These are phyloP conservation scores for Menidia beryllina DNA, from an alignment of 2,113 vertebrate species.

Conservation along the genomic window DNA sequence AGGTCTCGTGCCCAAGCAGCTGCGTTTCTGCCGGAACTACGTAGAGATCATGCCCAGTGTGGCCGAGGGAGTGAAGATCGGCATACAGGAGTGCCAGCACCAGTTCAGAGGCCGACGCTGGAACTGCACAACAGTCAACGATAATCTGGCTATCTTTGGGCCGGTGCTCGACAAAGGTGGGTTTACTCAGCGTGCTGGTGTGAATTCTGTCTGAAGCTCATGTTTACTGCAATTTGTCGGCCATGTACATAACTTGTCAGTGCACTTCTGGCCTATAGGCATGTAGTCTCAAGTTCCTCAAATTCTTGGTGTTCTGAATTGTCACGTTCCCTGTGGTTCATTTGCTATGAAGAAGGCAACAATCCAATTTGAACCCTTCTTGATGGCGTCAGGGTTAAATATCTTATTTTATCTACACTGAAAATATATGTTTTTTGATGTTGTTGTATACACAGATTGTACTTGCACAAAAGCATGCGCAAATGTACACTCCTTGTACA, in stretches of 20 bases:
- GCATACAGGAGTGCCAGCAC: slow-evolving; percentile 96
- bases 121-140: slow-evolving; percentile 95
- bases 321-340: background rate
- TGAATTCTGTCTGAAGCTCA: background rate
- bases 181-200: background rate
- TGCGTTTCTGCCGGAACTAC: slow-evolving; percentile 97
- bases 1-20: slow-evolving; percentile 95
- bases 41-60: slow-evolving; percentile 98
- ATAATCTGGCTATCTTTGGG: slow-evolving; percentile 96
- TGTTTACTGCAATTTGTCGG: background rate
- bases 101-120: slow-evolving; percentile 96
- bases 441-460: background rate
- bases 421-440: background rate
- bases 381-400: too few species aligned
- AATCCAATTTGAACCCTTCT: background rate
- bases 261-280: background rate
- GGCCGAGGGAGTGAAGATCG: slow-evolving; percentile 93
- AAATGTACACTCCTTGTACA: background rate
- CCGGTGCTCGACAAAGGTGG: slow-evolving; percentile 97
- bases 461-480: background rate
- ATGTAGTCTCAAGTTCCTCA: background rate
- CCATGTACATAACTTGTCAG: background rate
- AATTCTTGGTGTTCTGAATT: slow-evolving; percentile 10
- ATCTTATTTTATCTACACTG: background rate
- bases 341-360: background rate